These are phyloP conservation scores for Cydia strobilella DNA, from an alignment of 1,140 invertebrate species.

Conservation along the genomic window DNA sequence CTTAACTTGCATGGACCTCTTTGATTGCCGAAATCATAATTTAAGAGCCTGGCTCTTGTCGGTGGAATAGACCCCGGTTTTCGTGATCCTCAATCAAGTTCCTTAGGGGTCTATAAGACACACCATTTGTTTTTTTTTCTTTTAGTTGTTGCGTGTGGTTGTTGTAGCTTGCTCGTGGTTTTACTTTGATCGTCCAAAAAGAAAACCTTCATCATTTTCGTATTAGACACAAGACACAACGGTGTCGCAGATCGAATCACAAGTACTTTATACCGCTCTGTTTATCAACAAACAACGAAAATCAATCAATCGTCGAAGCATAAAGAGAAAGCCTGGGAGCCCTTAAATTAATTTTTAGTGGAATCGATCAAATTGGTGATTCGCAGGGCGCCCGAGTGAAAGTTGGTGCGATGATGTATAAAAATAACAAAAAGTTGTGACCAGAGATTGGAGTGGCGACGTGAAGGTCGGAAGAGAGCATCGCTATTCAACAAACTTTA, in stretches of 20 bases:
- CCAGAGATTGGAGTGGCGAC: constrained; percentile 29
- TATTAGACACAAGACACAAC: neutral
- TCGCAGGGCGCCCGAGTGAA: constrained; percentile 53
- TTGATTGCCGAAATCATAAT: too few species aligned
- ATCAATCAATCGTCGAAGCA: constrained; percentile 11
- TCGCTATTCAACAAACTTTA: neutral
- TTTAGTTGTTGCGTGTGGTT: too few species aligned
- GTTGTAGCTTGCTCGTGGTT: too few species aligned
- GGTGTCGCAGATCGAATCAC: neutral
- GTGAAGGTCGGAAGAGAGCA: constrained; percentile 47
- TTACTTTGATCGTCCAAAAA: too few species aligned
- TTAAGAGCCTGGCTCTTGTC: too few species aligned
- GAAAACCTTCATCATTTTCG: neutral
- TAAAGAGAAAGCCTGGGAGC: constrained; percentile 35
- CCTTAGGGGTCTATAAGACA: too few species aligned
- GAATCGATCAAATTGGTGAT: constrained; percentile 52
- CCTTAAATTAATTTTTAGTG: constrained; percentile 39
- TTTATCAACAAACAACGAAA: constrained; percentile 11
- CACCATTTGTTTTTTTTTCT: too few species aligned
- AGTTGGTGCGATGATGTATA: constrained; percentile 45
- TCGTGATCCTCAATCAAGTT: too few species aligned
- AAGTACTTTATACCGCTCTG: neutral
- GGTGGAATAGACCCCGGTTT: too few species aligned
- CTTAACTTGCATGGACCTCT: too few species aligned
- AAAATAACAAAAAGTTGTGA: constrained; percentile 41